Evolutionary conservation across 2,113 vertebrate genomes (phyloP).

Genomic region (Brienomyrus brachyistius): DNA sequence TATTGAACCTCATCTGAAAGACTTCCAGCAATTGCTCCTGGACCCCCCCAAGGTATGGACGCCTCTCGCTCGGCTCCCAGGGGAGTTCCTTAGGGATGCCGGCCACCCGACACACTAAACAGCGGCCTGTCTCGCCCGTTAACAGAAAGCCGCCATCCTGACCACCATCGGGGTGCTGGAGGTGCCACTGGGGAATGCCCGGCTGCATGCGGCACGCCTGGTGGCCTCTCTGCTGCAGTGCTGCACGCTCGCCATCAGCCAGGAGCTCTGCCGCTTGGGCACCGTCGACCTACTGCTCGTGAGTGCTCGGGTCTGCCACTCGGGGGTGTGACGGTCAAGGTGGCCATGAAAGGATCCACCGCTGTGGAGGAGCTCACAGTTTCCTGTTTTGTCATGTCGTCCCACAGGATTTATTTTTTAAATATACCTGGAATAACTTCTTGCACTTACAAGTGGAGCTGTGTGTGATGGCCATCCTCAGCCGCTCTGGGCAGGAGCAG

Average conservation of each 20-base stretch:
- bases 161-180: slow-evolving; percentile 88
- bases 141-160: slow-evolving; percentile 82
- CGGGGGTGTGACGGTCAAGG: background rate
- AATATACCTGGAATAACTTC: slow-evolving; percentile 97
- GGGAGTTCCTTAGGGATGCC: no score
- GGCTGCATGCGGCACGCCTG: slow-evolving; percentile 82
- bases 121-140: background rate
- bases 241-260: slow-evolving; percentile 75
- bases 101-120: background rate
- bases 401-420: slow-evolving; percentile 90
- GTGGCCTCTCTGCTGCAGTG: slow-evolving; percentile 86
- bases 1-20: slow-evolving; percentile 85
- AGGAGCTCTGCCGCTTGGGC: slow-evolving; percentile 82
- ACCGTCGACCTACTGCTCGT: slow-evolving; percentile 89
- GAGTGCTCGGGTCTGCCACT: slow-evolving; percentile 31
- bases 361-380: background rate
- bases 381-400: background rate
- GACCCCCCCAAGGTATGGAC: slow-evolving; percentile 80
- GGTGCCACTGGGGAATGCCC: slow-evolving; percentile 86
- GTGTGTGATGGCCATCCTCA: slow-evolving; percentile 82
- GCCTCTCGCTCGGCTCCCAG: background rate
- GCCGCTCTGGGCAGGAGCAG: slow-evolving; percentile 66
- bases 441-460: slow-evolving; percentile 97
- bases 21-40: slow-evolving; percentile 93
- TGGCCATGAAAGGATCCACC: background rate